These are phyloP conservation scores for Chromobotia macracanthus DNA, from an alignment of 2,797 vertebrate species.

Conservation along the genomic window DNA sequence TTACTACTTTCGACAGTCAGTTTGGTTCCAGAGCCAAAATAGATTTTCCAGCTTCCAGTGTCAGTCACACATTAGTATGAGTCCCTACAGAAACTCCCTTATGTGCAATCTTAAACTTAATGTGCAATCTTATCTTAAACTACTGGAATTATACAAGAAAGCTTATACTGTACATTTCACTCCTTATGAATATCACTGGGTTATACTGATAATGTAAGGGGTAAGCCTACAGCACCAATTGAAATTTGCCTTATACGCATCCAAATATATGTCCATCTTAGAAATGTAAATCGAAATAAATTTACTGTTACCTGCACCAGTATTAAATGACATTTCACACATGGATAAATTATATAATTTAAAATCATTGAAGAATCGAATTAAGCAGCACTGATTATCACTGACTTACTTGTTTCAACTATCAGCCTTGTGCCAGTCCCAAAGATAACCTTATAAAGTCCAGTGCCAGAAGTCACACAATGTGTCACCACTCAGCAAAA, in stretches of 20 bases:
- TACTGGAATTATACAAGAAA: not conserved
- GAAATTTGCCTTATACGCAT: not conserved
- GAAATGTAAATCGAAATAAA: not conserved
- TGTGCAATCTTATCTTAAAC: not conserved
- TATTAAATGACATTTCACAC: too few relatives aligned
- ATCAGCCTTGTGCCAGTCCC: constrained; percentile 46
- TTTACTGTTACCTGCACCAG: too few relatives aligned
- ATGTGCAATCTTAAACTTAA: not conserved
- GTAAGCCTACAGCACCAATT: not conserved
- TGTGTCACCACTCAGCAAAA: constrained; percentile 24
- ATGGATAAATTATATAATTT: too few relatives aligned
- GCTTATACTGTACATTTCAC: too few relatives aligned
- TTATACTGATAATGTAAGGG: not conserved
- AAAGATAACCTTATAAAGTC: constrained; percentile 46
- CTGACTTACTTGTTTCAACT: constrained; percentile 56
- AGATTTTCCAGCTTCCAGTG: constrained; percentile 29
- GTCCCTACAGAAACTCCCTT: constrained; percentile 40
- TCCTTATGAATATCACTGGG: not conserved
- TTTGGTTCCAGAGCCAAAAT: constrained; percentile 57
- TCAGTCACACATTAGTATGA: constrained; percentile 53
- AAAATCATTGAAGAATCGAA: too few relatives aligned
- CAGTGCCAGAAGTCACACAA: constrained; percentile 51
- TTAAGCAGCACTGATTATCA: too few relatives aligned
- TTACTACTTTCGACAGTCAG: constrained; percentile 47
- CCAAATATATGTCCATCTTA: not conserved